A percentile compares a stretch with the other conserved stretches of the same genome.
These are phyloP conservation scores for Nymphalis io DNA, from an alignment of 1,140 invertebrate species.

Conservation along the genomic window DNA sequence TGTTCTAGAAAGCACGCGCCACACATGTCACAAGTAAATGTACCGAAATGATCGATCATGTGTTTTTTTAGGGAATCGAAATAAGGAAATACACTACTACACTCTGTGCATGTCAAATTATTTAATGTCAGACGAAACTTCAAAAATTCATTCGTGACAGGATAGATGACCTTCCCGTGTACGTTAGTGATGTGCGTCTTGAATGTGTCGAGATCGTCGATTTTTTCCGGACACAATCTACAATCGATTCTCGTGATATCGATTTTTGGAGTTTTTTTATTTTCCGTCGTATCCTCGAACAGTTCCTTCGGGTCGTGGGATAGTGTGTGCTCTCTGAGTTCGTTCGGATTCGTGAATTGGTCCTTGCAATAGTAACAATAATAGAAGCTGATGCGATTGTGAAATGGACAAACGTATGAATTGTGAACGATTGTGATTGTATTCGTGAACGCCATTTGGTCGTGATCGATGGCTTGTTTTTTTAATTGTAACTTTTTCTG, in stretches of 20 bases:
- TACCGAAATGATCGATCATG: slow-evolving; percentile 70
- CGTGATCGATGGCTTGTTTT: slow-evolving; percentile 46
- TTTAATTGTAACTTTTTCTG: slow-evolving; percentile 35
- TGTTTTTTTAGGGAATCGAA: slow-evolving; percentile 70
- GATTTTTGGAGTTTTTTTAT: slow-evolving; percentile 71
- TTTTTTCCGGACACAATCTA: slow-evolving; percentile 60
- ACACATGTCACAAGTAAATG: slow-evolving; percentile 67
- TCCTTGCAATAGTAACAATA: slow-evolving; percentile 71
- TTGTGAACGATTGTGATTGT: slow-evolving; percentile 58
- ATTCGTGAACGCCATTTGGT: slow-evolving; percentile 57
- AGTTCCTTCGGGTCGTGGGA: slow-evolving; percentile 56
- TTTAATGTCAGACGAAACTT: slow-evolving; percentile 44
- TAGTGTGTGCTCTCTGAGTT: slow-evolving; percentile 66
- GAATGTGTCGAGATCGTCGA: slow-evolving; percentile 58
- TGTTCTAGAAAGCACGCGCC: slow-evolving; percentile 66
- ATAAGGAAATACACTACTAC: slow-evolving; percentile 51
- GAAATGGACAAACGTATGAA: slow-evolving; percentile 67
- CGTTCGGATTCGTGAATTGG: slow-evolving; percentile 62
- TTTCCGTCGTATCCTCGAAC: slow-evolving; percentile 62
- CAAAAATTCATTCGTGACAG: slow-evolving; percentile 44
- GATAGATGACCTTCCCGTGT: slow-evolving; percentile 45
- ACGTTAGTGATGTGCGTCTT: slow-evolving; percentile 54
- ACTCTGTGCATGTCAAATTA: slow-evolving; percentile 50
- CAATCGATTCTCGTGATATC: slow-evolving; percentile 72
- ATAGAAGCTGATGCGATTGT: slow-evolving; percentile 64